A percentile compares a stretch with the other conserved stretches of the same genome.
phyloP scores from a whole-genome alignment of 1,140 invertebrate species.

The Caenorhabditis brenneri region DNA sequence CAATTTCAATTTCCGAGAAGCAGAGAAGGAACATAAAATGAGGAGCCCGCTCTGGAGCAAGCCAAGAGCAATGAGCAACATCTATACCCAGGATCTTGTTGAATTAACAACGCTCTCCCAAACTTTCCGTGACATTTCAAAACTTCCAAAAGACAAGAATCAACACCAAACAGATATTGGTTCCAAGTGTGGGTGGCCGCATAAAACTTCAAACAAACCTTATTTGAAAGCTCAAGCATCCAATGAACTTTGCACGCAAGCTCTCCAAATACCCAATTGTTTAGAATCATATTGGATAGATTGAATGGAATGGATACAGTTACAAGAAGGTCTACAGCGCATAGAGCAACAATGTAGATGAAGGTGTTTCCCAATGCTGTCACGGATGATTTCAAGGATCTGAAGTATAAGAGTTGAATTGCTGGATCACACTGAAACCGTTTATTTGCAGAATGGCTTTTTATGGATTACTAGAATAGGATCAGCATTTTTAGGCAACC shows the following conservation, averaged over 20 bases:
- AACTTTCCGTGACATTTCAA: constrained; percentile 9
- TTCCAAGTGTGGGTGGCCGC: background rate
- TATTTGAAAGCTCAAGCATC: constrained; percentile 49
- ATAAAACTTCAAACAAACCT: constrained; percentile 36
- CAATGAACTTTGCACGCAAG: constrained; percentile 48
- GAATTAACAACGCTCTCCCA: background rate
- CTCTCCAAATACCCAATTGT: constrained; percentile 51
- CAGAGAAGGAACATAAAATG: constrained; percentile 20
- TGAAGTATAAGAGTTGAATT: constrained; percentile 9
- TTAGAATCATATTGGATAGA: constrained; percentile 32
- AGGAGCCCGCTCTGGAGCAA: background rate
- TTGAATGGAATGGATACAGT: constrained; percentile 47
- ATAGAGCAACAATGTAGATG: constrained; percentile 47
- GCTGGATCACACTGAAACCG: no score
- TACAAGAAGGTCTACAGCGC: constrained; percentile 48
- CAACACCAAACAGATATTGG: background rate
- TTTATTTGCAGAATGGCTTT: no score
- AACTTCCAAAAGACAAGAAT: background rate
- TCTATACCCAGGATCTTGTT: background rate
- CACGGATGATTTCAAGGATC: constrained; percentile 54
- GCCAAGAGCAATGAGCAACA: constrained; percentile 13
- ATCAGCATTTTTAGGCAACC: no score
- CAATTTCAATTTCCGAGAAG: constrained; percentile 39
- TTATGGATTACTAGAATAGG: no score
- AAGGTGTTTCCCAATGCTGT: constrained; percentile 52